These are phyloP conservation scores for Nanorana parkeri DNA, from an alignment of 2,113 vertebrate genomes.

Conservation along the genomic window DNA sequence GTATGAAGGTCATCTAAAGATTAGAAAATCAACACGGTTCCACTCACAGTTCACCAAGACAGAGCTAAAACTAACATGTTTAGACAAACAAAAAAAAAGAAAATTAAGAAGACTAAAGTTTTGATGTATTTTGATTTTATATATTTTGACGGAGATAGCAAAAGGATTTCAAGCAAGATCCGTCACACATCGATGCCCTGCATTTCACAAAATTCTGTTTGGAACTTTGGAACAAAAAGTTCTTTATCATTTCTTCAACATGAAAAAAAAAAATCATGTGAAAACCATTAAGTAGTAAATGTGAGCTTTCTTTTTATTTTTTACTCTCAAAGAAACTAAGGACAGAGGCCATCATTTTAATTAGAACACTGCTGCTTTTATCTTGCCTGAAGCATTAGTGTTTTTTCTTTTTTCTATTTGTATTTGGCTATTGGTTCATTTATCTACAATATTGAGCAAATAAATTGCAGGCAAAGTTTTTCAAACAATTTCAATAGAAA, in stretches of 20 bases:
- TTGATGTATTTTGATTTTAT: slow-evolving; percentile 88
- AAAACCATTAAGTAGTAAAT: slow-evolving; percentile 96
- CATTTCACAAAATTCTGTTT: slow-evolving; percentile 81
- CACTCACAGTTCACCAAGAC: slow-evolving; percentile 88
- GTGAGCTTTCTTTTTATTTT: slow-evolving; percentile 66
- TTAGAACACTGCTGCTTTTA: slow-evolving; percentile 84
- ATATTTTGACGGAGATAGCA: slow-evolving; percentile 90
- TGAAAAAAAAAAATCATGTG: slow-evolving; percentile 83
- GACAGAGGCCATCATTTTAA: slow-evolving; percentile 87
- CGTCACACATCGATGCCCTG: slow-evolving; percentile 86
- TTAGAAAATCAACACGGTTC: slow-evolving; percentile 81
- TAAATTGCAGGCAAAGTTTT: slow-evolving; percentile 99
- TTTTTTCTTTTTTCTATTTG: slow-evolving; percentile 71
- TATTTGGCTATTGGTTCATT: slow-evolving; percentile 99
- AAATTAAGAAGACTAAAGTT: slow-evolving; percentile 78
- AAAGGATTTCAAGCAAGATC: slow-evolving; percentile 88
- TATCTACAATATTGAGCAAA: slow-evolving; percentile 99
- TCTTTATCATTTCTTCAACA: slow-evolving; percentile 87
- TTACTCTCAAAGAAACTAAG: slow-evolving; percentile 87
- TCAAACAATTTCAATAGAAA: slow-evolving; percentile 99
- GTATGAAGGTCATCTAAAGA: slow-evolving; percentile 75
- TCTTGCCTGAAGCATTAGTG: slow-evolving; percentile 94
- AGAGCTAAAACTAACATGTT: slow-evolving; percentile 82
- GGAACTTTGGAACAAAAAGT: slow-evolving; percentile 80
- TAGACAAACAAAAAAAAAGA: slow-evolving; percentile 84